Percentiles rank a stretch among this genome's conserved stretches.
phyloP scores from a whole-genome alignment of 1,140 invertebrate genomes.

The Formica selysi region DNA sequence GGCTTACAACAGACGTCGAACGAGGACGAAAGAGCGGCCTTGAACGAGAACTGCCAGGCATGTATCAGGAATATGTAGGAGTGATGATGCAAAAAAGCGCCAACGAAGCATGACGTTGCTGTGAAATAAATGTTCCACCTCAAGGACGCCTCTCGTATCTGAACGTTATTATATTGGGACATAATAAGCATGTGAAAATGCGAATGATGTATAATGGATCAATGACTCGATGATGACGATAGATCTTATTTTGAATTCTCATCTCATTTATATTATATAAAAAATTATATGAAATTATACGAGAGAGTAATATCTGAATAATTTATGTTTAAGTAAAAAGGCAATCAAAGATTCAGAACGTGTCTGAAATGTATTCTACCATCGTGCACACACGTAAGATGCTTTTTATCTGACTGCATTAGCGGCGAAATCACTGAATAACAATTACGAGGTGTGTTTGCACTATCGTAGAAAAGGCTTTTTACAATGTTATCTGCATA shows the following conservation, averaged over 20 bases:
- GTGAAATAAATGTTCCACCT: slow-evolving; percentile 43
- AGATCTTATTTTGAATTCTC: background rate
- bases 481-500: slow-evolving; percentile 44
- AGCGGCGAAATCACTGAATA: slow-evolving; percentile 70
- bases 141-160: background rate
- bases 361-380: slow-evolving; percentile 61
- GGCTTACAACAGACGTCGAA: slow-evolving; percentile 17
- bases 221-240: background rate
- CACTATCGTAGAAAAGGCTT: slow-evolving; percentile 25
- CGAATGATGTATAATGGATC: slow-evolving; percentile 33
- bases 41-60: slow-evolving; percentile 55
- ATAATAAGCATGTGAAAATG: slow-evolving; percentile 38
- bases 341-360: slow-evolving; percentile 61
- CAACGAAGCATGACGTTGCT: slow-evolving; percentile 54
- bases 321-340: slow-evolving; percentile 9
- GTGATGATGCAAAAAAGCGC: slow-evolving; percentile 46
- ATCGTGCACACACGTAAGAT: slow-evolving; percentile 67
- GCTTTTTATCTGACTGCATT: slow-evolving; percentile 69
- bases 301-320: background rate
- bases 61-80: slow-evolving; percentile 24
- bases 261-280: background rate
- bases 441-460: slow-evolving; percentile 66
- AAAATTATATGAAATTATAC: slow-evolving; percentile 1
- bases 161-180: slow-evolving; percentile 47
- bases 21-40: slow-evolving; percentile 55